A percentile compares a stretch with the other conserved stretches of the same genome.
Evolutionary conservation across 1,140 invertebrate species (phyloP).

Genomic region (Drosophila truncata): DNA sequence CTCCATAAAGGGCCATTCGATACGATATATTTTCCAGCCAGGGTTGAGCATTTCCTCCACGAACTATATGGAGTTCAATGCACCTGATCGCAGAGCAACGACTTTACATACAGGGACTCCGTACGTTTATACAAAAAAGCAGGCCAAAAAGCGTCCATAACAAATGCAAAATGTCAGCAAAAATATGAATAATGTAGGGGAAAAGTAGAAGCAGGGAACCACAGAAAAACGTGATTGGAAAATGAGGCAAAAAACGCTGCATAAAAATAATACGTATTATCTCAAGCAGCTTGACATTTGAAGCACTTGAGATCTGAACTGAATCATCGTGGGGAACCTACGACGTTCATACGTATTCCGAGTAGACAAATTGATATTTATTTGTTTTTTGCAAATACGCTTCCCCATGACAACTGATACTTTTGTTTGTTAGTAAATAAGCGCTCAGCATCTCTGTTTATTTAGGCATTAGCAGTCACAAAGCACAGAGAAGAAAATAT

Average conservation of each 20-base stretch:
- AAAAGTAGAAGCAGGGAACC: slow-evolving; percentile 28
- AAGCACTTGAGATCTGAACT: slow-evolving; percentile 5
- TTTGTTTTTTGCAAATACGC: slow-evolving; percentile 9
- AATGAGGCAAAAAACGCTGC: slow-evolving; percentile 23
- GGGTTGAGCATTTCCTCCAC: slow-evolving; percentile 5
- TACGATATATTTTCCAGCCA: slow-evolving; percentile 33
- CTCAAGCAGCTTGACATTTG: slow-evolving; percentile 21
- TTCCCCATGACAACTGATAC: slow-evolving; percentile 26
- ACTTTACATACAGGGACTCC: slow-evolving; percentile 16
- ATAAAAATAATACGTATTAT: slow-evolving; percentile 44
- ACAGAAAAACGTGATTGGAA: slow-evolving; percentile 32
- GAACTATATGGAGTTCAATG: slow-evolving; percentile 26
- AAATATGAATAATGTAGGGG: slow-evolving; percentile 52
- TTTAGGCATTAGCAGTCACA: slow-evolving; percentile 21
- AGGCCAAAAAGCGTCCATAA: slow-evolving; percentile 28
- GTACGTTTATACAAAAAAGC: slow-evolving; percentile 11
- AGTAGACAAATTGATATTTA: slow-evolving; percentile 11
- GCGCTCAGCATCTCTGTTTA: slow-evolving; percentile 10
- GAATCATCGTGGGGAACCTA: slow-evolving; percentile 17
- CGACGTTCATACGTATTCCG: neutral
- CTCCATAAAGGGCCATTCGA: slow-evolving; percentile 40
- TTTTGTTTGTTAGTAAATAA: slow-evolving; percentile 22
- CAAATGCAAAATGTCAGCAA: slow-evolving; percentile 55
- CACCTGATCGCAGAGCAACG: slow-evolving; percentile 31
- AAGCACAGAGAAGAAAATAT: neutral